These are phyloP conservation scores for Callocephalon fimbriatum DNA, from an alignment of 2,113 vertebrate genomes.

Conservation along the genomic window DNA sequence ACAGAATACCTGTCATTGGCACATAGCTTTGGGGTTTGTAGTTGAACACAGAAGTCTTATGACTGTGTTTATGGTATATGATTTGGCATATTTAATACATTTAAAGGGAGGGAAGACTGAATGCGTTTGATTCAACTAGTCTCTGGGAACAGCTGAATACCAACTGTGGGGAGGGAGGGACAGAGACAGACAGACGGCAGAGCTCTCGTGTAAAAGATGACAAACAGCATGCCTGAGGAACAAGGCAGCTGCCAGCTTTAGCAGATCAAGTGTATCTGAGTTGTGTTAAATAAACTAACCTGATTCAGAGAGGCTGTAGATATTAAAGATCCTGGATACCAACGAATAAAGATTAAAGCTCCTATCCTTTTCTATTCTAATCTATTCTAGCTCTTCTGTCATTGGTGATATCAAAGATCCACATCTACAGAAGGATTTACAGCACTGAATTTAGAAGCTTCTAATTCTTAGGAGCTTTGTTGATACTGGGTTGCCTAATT, in stretches of 20 bases:
- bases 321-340: background rate
- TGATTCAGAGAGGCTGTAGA: background rate
- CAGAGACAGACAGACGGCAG: background rate
- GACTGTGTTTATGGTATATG: background rate
- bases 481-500: background rate
- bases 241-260: background rate
- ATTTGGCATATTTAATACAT: background rate
- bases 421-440: background rate
- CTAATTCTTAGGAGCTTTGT: slow-evolving; percentile 8
- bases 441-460: slow-evolving; percentile 4
- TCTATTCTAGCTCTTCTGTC: background rate
- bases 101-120: background rate
- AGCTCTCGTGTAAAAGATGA: background rate
- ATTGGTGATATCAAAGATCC: background rate
- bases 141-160: background rate
- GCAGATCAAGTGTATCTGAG: background rate
- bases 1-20: background rate
- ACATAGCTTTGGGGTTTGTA: background rate
- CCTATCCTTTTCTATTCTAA: background rate
- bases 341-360: slow-evolving; percentile 15
- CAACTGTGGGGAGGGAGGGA: background rate
- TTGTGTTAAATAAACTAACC: slow-evolving; percentile 17
- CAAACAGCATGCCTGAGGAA: background rate
- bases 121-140: background rate
- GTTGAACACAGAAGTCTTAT: background rate